Conservation (phyloP, 1,140 invertebrate species). For the Eriosoma lanigerum region DNA sequence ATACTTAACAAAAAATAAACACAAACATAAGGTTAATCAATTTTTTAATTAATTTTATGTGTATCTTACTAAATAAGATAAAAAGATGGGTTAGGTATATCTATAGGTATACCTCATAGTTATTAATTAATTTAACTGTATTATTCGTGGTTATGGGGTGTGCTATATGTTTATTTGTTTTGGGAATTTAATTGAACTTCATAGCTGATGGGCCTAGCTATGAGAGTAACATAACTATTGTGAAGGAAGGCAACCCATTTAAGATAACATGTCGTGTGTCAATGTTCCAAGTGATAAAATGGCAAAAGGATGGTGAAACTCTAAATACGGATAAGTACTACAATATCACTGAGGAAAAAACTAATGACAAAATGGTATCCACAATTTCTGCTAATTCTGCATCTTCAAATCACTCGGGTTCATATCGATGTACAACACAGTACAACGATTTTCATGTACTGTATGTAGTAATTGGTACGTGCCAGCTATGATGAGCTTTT, state of each 20-base stretch:
- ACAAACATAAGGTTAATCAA: no score
- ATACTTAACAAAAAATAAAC: no score
- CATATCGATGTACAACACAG: slow-evolving; percentile 53
- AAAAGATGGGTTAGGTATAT: no score
- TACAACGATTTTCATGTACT: slow-evolving; percentile 53
- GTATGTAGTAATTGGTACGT: slow-evolving; percentile 53
- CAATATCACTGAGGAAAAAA: slow-evolving; percentile 41
- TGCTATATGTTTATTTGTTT: slow-evolving; percentile 41
- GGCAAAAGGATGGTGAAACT: slow-evolving; percentile 53
- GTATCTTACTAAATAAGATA: no score
- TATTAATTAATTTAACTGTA: neutral
- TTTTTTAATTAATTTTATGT: no score
- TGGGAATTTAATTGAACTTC: slow-evolving; percentile 21
- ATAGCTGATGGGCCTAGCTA: slow-evolving; percentile 45
- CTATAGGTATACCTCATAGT: no score
- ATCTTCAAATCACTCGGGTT: slow-evolving; percentile 49
- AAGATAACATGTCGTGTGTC: slow-evolving; percentile 54
- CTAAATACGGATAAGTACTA: slow-evolving; percentile 24
- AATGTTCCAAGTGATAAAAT: slow-evolving; percentile 54
- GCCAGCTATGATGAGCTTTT: slow-evolving; percentile 47
- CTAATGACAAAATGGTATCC: slow-evolving; percentile 48
- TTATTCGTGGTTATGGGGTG: slow-evolving; percentile 9
- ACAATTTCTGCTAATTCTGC: slow-evolving; percentile 52
- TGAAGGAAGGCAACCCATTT: slow-evolving; percentile 54
- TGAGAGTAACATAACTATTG: slow-evolving; percentile 51